A percentile compares a stretch with the other conserved stretches of the same genome.
Evolutionary conservation across 2,113 vertebrate genomes (phyloP).

Genomic region (Corvus moneduloides): DNA sequence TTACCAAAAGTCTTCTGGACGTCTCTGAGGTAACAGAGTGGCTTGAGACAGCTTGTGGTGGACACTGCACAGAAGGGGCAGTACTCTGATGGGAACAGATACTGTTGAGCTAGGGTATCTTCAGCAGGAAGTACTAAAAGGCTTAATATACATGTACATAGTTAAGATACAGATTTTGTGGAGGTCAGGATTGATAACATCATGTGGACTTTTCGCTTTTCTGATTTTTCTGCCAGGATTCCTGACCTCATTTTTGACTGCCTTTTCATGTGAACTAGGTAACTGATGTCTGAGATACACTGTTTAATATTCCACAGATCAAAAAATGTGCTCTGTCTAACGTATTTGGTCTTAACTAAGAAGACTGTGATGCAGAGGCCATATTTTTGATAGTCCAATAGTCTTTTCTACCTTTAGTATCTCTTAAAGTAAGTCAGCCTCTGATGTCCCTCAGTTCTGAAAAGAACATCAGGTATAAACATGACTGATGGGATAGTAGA

Average conservation of each 20-base stretch:
- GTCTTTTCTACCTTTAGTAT: neutral
- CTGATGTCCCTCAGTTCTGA: neutral
- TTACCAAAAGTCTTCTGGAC: neutral
- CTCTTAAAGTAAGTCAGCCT: neutral
- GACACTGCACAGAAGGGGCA: neutral
- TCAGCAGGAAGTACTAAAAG: neutral
- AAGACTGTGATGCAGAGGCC: neutral
- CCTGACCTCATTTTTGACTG: neutral
- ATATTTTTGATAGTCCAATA: neutral
- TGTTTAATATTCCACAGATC: neutral
- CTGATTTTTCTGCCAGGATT: neutral
- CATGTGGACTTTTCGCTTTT: neutral
- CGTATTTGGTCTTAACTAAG: neutral
- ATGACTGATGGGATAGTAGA: neutral
- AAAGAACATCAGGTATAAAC: neutral
- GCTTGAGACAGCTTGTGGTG: fast-evolving
- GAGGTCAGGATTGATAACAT: neutral
- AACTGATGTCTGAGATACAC: neutral
- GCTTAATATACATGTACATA: neutral
- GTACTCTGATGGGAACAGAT: neutral
- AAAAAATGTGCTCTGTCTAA: neutral
- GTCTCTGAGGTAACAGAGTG: neutral
- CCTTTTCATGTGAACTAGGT: neutral
- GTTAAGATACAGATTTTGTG: neutral
- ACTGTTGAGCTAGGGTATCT: neutral